Base-by-base conservation (phyloP, 1,140 invertebrate species). In the Micrasema longulum region DNA sequence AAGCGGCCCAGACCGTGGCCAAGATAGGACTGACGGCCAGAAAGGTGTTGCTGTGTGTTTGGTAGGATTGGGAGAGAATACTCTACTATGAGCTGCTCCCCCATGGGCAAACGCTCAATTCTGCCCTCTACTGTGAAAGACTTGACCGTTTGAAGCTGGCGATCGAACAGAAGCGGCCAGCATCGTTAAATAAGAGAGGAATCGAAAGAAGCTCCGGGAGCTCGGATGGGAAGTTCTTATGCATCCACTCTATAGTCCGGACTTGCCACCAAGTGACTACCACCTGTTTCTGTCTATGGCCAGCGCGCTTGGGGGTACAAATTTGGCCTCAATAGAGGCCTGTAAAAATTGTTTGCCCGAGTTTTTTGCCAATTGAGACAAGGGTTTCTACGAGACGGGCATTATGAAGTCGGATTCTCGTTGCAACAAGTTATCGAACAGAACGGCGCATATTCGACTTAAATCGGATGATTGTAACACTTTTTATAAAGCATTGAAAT, bases 221-320 rank as follows among this genome's bases (percentile, higher is more conserved):
- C 47, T 50, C 47, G 47, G 47, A 50, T 50, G 47, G 47, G 47
- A 50, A 50, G 47, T 50, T 50, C 47, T 50, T 50, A 50, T 50
- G 47, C 47, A 50, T 50, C 53, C 23, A 57, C 23, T 16, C 23
- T 57, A 57, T 31, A 57, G 1, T 57, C 23, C 2, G 35, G 53
- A 38, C 23, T 11, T 35, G 53, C 18, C 23, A 35, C 35, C 23
- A 35, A 57, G 47, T 50, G 47, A 50, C 47, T 50, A 50, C 47
- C 47, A 50, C 47, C 47, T 50, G 12, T 50, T 50, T 18, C 47
- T 50, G 12, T 50, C 47, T 50, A 50, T 50, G 47, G 47, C 47
- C 47, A 50, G 18, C 47, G 47, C 14, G 47, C 14, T 50, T 50
- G 47, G 47, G 47, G 12, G 47, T 50, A 50, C 47, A 50, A 50